Evolutionary conservation across 1,140 invertebrate genomes (phyloP), one percentile per base, ranked within the genome.

Genomic region (Diabrotica undecimpunctata): DNA sequence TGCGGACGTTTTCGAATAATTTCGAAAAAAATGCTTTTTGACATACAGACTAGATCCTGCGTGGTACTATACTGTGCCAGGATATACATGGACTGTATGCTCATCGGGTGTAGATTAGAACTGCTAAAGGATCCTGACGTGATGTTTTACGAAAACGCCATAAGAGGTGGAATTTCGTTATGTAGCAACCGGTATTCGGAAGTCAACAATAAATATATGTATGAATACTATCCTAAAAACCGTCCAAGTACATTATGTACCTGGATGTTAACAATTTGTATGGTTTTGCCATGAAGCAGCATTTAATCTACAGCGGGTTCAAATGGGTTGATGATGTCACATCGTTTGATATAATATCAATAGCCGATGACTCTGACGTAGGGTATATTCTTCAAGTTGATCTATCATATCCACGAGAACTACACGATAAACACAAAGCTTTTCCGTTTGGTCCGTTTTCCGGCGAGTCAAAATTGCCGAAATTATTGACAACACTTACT

Each of bases 161-260:
- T 81, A 13, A 65, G 79, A 25, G 80, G 77, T 6, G 78, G 79
- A 9, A 66, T 38, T 11, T 70, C 62, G 41, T 74, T 78, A 63
- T 77, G 73, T 60, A 69, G 54, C 7, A 74, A 74, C 65, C 64
- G 78, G 14, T 75, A 77, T 66, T 74, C 74, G 13, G 63, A 68
- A 67, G 77, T 75, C 0, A 80, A 81, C 66, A 81, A 81, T 69
- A 72, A n/a, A n/a, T n/a, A n/a, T n/a, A n/a, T n/a, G n/a, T 70
- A 65, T 77, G 78, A 70, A 72, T 82, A 66, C 25, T 1, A 25
- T 25, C 25, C 25, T 25, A 25, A 25, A 25, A 25, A 25, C 25
- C 78, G n/a, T 82, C 84, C 25, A 25, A 25, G 4, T 25, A 25
- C 25, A 1, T 25, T 25, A 25, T 25, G 25, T 25, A 25, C 25